Percentiles rank a stretch among this genome's conserved stretches.
Evolutionary conservation across 2,797 vertebrate genomes (phyloP).

Genomic region (Pseudotriccus pelzelni): DNA sequence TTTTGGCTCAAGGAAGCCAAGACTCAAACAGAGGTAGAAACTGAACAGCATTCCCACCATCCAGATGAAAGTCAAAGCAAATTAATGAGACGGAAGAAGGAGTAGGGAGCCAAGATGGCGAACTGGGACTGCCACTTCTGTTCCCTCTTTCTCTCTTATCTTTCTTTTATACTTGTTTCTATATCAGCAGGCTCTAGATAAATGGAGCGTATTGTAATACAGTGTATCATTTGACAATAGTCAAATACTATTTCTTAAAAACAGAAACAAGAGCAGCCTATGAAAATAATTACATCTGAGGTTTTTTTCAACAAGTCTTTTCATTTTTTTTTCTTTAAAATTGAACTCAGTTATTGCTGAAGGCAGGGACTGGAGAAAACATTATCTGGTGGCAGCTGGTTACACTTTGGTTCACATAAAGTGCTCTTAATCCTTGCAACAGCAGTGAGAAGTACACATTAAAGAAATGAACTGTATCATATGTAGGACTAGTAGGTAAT

Average conservation of each 20-base stretch:
- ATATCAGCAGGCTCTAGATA: neutral
- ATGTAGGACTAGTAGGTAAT: neutral
- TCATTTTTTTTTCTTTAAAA: neutral
- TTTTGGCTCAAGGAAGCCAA: neutral
- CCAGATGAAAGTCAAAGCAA: neutral
- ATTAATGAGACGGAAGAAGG: neutral
- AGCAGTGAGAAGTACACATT: neutral
- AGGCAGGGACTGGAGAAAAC: neutral
- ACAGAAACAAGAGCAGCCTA: neutral
- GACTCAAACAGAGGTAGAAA: neutral
- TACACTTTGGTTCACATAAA: neutral
- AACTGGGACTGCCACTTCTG: neutral
- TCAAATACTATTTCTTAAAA: neutral
- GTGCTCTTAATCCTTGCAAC: neutral
- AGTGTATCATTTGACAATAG: neutral
- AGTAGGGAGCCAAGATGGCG: neutral
- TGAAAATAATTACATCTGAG: neutral
- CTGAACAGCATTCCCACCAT: neutral
- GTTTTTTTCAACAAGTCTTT: neutral
- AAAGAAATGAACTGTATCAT: slow-evolving; percentile 1
- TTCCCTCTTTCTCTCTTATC: neutral
- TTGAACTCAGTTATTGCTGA: neutral
- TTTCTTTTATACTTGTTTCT: neutral
- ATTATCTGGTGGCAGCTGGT: neutral
- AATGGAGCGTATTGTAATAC: neutral